Evolutionary conservation across 2,888 invertebrate genomes (phyloP).

Genomic region (Drosophila mayaguana): DNA sequence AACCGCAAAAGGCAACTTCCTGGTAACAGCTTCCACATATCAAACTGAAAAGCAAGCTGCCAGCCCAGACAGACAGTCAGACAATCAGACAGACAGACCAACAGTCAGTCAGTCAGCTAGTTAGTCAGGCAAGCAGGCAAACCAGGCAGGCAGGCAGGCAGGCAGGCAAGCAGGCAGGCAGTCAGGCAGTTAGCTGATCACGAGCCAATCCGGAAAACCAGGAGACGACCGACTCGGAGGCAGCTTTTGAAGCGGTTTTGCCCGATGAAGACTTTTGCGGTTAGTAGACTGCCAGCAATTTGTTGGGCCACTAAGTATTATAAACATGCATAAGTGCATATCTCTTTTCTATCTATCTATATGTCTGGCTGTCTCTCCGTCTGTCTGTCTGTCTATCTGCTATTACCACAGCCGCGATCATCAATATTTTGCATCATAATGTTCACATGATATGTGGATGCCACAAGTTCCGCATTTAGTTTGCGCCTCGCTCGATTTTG

Average conservation of each 20-base stretch:
- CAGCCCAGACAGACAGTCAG: constrained; percentile 24
- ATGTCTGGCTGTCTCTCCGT: background rate
- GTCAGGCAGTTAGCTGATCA: constrained; percentile 54
- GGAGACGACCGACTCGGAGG: constrained; percentile 38
- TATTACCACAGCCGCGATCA: constrained; percentile 38
- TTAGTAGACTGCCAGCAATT: constrained; percentile 74
- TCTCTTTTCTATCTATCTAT: constrained; percentile 31
- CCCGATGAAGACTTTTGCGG: constrained; percentile 76
- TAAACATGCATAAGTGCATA: constrained; percentile 51
- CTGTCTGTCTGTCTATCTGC: constrained; percentile 2
- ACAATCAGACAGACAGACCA: constrained; percentile 31
- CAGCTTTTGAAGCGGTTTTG: constrained; percentile 43
- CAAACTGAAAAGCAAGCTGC: constrained; percentile 48
- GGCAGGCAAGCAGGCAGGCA: constrained; percentile 26
- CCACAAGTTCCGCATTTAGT: constrained; percentile 67
- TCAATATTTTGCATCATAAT: constrained; percentile 53
- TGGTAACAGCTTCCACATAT: constrained; percentile 66
- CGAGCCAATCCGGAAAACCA: constrained; percentile 72
- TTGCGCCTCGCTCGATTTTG: constrained; percentile 37
- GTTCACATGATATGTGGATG: constrained; percentile 65
- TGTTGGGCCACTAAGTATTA: constrained; percentile 51
- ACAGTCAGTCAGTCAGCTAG: constrained; percentile 38
- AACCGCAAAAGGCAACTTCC: constrained; percentile 57
- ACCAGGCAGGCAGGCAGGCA: constrained; percentile 36
- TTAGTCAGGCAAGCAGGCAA: constrained; percentile 22